Evolutionary conservation across 2,888 invertebrate genomes (phyloP), one percentile per base, ranked within the genome.

Genomic region (Agrotis segetum): DNA sequence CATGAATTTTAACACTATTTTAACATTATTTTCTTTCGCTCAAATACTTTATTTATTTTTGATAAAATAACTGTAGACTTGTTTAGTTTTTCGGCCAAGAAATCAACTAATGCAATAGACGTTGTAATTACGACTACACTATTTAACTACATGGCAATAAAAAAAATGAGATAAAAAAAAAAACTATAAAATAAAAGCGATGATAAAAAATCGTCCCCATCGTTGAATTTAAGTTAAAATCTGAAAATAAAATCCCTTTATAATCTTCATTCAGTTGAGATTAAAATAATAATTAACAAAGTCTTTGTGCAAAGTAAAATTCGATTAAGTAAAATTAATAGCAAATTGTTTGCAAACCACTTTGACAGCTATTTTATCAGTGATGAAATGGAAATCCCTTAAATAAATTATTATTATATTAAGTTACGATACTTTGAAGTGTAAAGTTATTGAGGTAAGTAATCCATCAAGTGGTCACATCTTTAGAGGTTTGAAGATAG

Each of bases 231-330:
- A 24, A 55, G 24, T 44, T 21, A 24, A 72, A 40, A 4, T 24
- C 14, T 3, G 13, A 53, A 59, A 55, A 19, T 52, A 34, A 52
- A 62, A 62, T 71, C 9, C 50, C 29, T 62, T 77, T 73, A 24
- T 50, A 71, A 77, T 71, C 40, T 71, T 62, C 59, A 63, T 71
- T 62, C 53, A 63, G 40, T 50, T 74, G 44, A 50, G 19, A 77
- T 79, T 74, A 47, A 79, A 74, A 79, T 24, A 24, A 24, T 24
- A 24, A 24, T 77, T 63, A 55, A 67, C 50, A 63, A 50, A 21
- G 62, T 63, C 67, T 79, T 59, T 67, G 74, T 63, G 40, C 53
- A 67, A 74, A 79, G 29, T n/a, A 55, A 50, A 77, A 77, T 79
- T 67, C 21, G 62, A 79, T 77, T 77, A 79, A 49, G 17, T 49